Conservation (phyloP, 2,888 invertebrate genomes). For the Noctua fimbriata region DNA sequence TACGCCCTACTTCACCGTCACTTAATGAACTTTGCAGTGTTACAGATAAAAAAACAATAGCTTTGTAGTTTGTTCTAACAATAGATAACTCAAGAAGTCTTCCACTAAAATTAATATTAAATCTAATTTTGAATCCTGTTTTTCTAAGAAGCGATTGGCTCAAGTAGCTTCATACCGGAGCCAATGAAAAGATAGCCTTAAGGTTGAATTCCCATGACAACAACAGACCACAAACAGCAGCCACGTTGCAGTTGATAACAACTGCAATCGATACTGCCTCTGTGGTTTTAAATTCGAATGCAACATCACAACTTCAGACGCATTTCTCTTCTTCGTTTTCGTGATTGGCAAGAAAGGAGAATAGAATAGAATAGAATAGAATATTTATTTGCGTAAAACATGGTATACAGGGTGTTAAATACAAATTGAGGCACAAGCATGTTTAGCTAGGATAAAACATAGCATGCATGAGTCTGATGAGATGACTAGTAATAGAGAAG, state of each 20-base stretch:
- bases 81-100: constrained; percentile 3
- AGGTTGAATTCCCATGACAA: neutral
- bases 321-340: neutral
- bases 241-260: neutral
- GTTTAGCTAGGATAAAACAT: too few species aligned
- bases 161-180: neutral
- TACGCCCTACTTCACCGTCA: constrained; percentile 72
- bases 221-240: neutral
- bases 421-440: too few species aligned
- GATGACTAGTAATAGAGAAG: too few species aligned
- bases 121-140: neutral
- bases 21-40: constrained; percentile 70
- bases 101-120: too few species aligned
- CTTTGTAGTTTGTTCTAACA: constrained; percentile 27
- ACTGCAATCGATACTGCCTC: neutral
- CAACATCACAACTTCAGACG: neutral
- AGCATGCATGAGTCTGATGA: too few species aligned
- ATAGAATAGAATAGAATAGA: too few species aligned
- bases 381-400: too few species aligned
- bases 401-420: too few species aligned
- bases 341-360: too few species aligned
- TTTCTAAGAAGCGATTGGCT: neutral
- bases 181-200: constrained; percentile 11
- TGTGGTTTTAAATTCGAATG: neutral
- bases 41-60: constrained; percentile 65